A percentile compares a stretch with the other conserved stretches of the same genome.
Conservation (phyloP, 2,797 vertebrate species). For the Lepus oiostolus region DNA sequence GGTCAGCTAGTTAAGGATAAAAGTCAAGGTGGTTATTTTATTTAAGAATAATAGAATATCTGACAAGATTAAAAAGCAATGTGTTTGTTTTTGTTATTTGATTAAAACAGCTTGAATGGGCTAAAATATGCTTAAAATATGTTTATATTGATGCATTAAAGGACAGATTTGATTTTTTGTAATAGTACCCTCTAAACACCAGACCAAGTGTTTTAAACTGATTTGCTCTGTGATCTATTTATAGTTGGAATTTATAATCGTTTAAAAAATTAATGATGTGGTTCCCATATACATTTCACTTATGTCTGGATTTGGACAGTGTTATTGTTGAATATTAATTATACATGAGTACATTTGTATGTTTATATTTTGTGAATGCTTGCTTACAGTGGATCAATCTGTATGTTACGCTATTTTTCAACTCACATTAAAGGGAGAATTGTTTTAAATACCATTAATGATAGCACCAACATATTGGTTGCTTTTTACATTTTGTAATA, state of each 20-base stretch:
- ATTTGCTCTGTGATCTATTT: not conserved
- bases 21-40: not conserved
- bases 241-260: not conserved
- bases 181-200: not conserved
- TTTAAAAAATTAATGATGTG: not conserved
- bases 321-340: not conserved
- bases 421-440: not conserved
- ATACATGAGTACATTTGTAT: not conserved
- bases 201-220: not conserved
- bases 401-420: not conserved
- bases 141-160: not conserved
- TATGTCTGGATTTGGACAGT: slow-evolving; percentile 18
- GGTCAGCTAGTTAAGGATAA: not conserved
- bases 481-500: not conserved
- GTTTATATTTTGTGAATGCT: not conserved
- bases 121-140: not conserved
- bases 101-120: not conserved
- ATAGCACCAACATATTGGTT: not conserved
- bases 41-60: not conserved
- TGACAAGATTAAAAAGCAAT: not conserved
- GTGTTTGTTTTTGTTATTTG: not conserved
- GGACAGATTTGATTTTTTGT: not conserved
- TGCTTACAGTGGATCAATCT: not conserved
- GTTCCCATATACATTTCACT: not conserved
- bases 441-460: not conserved